Conservation (phyloP, 2,888 invertebrate species). For the Nesidiocoris tenuis region DNA sequence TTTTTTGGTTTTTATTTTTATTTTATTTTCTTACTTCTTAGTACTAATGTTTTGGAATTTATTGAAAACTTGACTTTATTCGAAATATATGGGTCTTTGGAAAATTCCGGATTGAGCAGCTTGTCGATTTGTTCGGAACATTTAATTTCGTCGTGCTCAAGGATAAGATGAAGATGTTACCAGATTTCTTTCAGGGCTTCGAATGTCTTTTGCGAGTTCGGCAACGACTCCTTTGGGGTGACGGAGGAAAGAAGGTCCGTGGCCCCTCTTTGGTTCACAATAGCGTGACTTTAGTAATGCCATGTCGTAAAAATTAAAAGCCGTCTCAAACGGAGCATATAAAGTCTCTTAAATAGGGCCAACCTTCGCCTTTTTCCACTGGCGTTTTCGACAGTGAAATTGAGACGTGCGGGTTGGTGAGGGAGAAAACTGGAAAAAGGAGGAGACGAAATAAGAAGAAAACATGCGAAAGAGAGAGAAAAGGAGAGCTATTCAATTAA, state of each 20-base stretch:
- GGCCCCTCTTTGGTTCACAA: neutral
- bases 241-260: neutral
- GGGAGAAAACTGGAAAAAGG: constrained; percentile 39
- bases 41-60: no score
- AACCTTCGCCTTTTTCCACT: constrained; percentile 32
- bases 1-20: no score
- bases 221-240: constrained; percentile 13
- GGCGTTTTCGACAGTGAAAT: neutral
- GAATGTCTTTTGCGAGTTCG: neutral
- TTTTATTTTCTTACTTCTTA: no score
- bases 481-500: constrained; percentile 52
- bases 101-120: no score
- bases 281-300: constrained; percentile 34
- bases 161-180: neutral
- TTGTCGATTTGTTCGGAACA: no score
- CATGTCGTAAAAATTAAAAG: constrained; percentile 50
- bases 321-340: constrained; percentile 48
- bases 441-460: constrained; percentile 33
- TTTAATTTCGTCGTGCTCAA: no score
- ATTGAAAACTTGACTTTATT: no score
- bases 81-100: no score
- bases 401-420: constrained; percentile 43
- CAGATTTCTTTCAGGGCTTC: neutral
- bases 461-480: constrained; percentile 46
- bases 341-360: constrained; percentile 47